Evolutionary conservation across 2,888 invertebrate species (phyloP).

Genomic region (Zaprionus bogoriensis): DNA sequence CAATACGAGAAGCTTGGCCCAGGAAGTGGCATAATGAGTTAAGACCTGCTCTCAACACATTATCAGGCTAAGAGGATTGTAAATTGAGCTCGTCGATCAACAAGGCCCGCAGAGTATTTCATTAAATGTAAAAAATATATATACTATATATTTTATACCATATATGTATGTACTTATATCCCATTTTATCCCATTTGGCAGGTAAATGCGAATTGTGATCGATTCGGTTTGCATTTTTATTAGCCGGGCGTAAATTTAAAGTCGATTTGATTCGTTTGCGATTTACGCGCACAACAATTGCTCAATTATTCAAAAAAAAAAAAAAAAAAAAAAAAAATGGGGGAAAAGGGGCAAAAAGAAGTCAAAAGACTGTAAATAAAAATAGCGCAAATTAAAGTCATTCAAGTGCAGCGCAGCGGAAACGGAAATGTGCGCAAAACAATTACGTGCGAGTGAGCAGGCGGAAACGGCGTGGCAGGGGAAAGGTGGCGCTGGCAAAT

Average conservation of each 20-base stretch:
- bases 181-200: background rate
- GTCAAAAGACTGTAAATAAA: constrained; percentile 56
- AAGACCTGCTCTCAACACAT: too few relatives aligned
- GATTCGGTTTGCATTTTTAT: background rate
- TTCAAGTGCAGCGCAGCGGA: constrained; percentile 71
- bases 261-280: constrained; percentile 2
- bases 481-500: background rate
- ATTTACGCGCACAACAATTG: constrained; percentile 27
- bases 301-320: constrained; percentile 46
- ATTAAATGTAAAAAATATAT: too few relatives aligned
- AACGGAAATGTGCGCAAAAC: constrained; percentile 75
- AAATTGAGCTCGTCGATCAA: too few relatives aligned
- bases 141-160: background rate
- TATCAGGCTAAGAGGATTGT: too few relatives aligned
- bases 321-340: constrained; percentile 6
- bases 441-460: constrained; percentile 52
- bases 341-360: background rate
- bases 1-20: too few relatives aligned
- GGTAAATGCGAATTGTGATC: background rate
- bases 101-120: too few relatives aligned
- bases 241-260: background rate
- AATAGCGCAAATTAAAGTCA: constrained; percentile 65
- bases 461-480: background rate
- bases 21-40: too few relatives aligned
- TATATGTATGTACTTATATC: background rate